Evolutionary conservation across 2,888 invertebrate genomes (phyloP).

Genomic region (Tenthredo scrophulariae): DNA sequence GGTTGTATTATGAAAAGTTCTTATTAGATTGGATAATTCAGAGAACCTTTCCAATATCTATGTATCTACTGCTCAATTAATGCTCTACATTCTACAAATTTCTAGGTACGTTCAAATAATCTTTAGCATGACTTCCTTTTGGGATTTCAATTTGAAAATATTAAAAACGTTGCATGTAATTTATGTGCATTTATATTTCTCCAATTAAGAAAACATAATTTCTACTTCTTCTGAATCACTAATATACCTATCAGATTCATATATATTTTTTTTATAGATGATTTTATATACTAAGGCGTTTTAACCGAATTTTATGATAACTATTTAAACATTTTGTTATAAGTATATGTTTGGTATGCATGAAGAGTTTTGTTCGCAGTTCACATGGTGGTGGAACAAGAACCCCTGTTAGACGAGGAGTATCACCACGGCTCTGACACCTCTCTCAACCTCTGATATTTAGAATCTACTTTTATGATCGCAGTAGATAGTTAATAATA

Average conservation of each 20-base stretch:
- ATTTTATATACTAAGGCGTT: neutral
- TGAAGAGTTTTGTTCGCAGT: conserved; percentile 76
- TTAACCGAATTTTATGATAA: neutral
- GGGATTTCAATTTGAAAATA: conserved; percentile 12
- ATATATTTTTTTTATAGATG: neutral
- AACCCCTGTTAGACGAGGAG: conserved; percentile 73
- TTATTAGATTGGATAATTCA: conserved; percentile 42
- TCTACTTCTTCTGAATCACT: neutral
- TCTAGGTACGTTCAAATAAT: conserved; percentile 51
- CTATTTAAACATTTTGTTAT: conserved; percentile 18
- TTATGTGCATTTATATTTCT: neutral
- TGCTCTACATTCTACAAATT: conserved; percentile 45
- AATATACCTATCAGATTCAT: neutral
- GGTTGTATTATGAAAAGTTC: conserved; percentile 48
- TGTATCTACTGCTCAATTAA: conserved; percentile 28
- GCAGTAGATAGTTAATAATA: conserved; percentile 4
- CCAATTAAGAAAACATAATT: neutral
- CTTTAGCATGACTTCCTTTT: conserved; percentile 35
- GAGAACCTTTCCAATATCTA: conserved; percentile 28
- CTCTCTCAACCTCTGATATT: conserved; percentile 72
- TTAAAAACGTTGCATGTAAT: conserved; percentile 39
- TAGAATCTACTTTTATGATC: conserved; percentile 37
- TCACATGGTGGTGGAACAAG: conserved; percentile 74
- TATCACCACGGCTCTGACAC: conserved; percentile 71
- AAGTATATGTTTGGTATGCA: conserved; percentile 68